Base-by-base conservation (phyloP, 2,113 vertebrate species). In the Oriolus oriolus region DNA sequence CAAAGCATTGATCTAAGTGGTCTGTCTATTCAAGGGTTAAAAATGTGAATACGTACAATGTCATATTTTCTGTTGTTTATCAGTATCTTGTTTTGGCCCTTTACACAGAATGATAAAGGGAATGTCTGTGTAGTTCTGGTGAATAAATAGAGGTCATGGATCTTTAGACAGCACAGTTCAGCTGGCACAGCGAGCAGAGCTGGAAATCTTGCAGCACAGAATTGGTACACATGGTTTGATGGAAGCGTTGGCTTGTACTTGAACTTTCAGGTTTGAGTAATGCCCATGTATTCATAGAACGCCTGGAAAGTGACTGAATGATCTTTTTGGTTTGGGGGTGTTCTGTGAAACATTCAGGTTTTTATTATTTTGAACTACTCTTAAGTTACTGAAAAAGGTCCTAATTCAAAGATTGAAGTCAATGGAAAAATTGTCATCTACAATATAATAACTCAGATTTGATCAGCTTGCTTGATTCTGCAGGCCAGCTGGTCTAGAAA, bases 41-140 rank as follows among this genome's bases (percentile, higher is more conserved):
- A 90, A 23, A 2, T 50, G 16, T 17, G 49, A 27, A 9, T 0
- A 0, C 0, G 2, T 28, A 6, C 7, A 18, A 6, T 17, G 13
- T 4, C 16, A 5, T 61, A 11, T 52, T 74, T 84, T 21, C 31
- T 68, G 6, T 8, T 33, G 4, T 68, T 50, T 33, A 52, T 31
- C 18, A 28, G 6, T 39, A 15, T 4, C 78, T 26, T 45, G 6
- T 18, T 91, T 79, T 68, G 26, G 7, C 16, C 18, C 10, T 66
- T 87, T 41, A 22, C 2, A 3, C 6, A 52, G 27, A 63, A 68
- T 7, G 28, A 20, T 39, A 54, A 78, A 57, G n/a, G 9, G 16
- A 45, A 84, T 3, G 5, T 24, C 21, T 66, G 23, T 50, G 10
- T 16, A 23, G 10, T 28, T 75, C 39, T 26, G 31, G 35, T 16